Percentiles rank a stretch among this genome's conserved stretches.
Conservation (phyloP, 2,888 invertebrate species). For the Cheilosia grossa region DNA sequence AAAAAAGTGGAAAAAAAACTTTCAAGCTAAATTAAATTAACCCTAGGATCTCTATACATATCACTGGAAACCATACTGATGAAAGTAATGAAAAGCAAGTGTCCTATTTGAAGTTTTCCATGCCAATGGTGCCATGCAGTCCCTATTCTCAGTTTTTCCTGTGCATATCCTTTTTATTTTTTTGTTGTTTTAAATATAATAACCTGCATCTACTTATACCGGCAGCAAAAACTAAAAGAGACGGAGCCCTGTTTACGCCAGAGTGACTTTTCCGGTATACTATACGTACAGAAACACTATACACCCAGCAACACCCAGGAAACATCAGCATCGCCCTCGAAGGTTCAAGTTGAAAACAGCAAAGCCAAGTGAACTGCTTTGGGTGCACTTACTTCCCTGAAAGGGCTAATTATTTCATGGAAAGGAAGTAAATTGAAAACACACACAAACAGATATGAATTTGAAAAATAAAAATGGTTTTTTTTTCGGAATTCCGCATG, state of each 20-base stretch:
- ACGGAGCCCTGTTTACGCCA: constrained; percentile 27
- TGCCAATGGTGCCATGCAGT: neutral
- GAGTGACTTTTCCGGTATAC: constrained; percentile 19
- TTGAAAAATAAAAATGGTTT: constrained; percentile 13
- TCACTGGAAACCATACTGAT: constrained; percentile 31
- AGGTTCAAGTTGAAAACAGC: constrained; percentile 12
- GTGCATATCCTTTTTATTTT: neutral
- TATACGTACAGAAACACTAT: neutral
- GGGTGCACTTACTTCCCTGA: constrained; percentile 13
- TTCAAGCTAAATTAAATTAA: constrained; percentile 29
- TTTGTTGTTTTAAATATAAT: constrained; percentile 23
- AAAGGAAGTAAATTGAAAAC: constrained; percentile 34
- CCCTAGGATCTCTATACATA: neutral
- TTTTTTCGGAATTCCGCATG: constrained; percentile 14
- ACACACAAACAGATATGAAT: constrained; percentile 7
- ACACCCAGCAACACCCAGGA: neutral
- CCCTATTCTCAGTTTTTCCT: neutral
- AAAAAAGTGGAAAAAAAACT: constrained; percentile 1
- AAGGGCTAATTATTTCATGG: constrained; percentile 34
- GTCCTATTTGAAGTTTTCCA: constrained; percentile 30
- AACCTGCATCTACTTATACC: constrained; percentile 25
- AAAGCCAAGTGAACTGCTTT: neutral
- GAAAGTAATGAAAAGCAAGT: constrained; percentile 43
- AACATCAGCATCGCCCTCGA: neutral
- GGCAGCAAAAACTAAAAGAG: constrained; percentile 41